phyloP scores from a whole-genome alignment of 2,888 invertebrate species.

The Timema podura region DNA sequence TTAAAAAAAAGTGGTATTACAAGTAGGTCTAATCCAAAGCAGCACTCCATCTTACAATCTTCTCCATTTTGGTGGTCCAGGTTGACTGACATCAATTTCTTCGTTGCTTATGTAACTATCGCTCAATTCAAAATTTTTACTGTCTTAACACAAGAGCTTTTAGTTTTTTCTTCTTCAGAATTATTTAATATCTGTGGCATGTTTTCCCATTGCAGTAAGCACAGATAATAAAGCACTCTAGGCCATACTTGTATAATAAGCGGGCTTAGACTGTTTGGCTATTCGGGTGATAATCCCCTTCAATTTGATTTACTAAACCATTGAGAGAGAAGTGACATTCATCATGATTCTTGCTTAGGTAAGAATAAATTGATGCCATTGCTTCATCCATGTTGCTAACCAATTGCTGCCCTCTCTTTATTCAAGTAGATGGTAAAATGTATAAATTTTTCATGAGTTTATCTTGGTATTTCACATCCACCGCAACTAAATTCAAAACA shows the following conservation, averaged over 20 bases:
- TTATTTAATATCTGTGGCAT: conserved; percentile 31
- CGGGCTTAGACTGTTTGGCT: background rate
- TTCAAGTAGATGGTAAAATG: background rate
- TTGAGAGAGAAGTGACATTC: conserved; percentile 3
- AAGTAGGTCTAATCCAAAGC: too few relatives aligned
- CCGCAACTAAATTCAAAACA: conserved; percentile 7
- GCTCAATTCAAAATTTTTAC: conserved; percentile 22
- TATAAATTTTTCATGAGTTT: background rate
- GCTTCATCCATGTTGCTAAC: conserved; percentile 4
- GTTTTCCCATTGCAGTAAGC: too few relatives aligned
- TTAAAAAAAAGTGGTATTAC: conserved; percentile 40
- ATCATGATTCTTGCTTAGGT: background rate
- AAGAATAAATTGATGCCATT: conserved; percentile 7
- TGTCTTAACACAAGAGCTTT: conserved; percentile 27
- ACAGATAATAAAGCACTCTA: too few relatives aligned
- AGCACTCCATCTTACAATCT: conserved; percentile 21
- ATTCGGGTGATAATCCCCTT: background rate
- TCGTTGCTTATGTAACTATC: conserved; percentile 3
- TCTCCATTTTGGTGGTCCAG: conserved; percentile 26
- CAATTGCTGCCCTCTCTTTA: background rate
- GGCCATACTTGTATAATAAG: too few relatives aligned
- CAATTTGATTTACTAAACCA: background rate
- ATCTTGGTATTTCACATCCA: conserved; percentile 5
- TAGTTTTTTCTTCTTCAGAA: conserved; percentile 34
- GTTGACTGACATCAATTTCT: conserved; percentile 25